Percentiles rank a stretch among this genome's conserved stretches.
phyloP scores from a whole-genome alignment of 2,797 vertebrate genomes.

The Scleropages formosus region DNA sequence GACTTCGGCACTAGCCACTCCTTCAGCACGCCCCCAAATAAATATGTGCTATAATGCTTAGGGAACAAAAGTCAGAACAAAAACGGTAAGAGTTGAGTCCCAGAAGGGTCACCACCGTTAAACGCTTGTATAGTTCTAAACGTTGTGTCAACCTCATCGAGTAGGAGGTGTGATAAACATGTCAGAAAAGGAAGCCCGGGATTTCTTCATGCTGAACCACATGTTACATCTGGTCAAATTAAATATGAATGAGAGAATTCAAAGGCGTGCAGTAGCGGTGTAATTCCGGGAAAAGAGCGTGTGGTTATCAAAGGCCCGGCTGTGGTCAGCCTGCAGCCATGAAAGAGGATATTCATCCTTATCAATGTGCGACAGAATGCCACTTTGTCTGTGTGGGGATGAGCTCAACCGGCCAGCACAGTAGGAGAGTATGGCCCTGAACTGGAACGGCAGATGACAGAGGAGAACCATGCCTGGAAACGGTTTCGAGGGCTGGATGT shows the following conservation, averaged over 20 bases:
- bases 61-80: too few species aligned
- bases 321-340: constrained; percentile 18
- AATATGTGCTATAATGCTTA: too few species aligned
- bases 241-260: constrained; percentile 19
- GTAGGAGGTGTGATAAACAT: neutral
- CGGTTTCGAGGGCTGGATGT: neutral
- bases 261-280: neutral
- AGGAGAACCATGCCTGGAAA: neutral
- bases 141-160: neutral
- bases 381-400: neutral
- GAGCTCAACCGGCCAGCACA: neutral
- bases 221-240: constrained; percentile 16
- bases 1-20: too few species aligned
- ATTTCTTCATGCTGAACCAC: neutral
- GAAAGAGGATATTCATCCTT: neutral
- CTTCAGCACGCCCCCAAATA: too few species aligned
- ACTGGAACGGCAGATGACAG: neutral
- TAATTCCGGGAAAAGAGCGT: neutral
- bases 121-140: too few species aligned
- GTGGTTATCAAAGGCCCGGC: constrained; percentile 12
- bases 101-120: too few species aligned
- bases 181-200: neutral
- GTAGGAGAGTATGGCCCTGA: neutral
- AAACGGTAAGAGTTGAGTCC: too few species aligned
- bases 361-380: neutral